Percentiles rank a stretch among this genome's conserved stretches.
Conservation (phyloP, 1,140 invertebrate genomes). For the Rhyacophila brunnea region DNA sequence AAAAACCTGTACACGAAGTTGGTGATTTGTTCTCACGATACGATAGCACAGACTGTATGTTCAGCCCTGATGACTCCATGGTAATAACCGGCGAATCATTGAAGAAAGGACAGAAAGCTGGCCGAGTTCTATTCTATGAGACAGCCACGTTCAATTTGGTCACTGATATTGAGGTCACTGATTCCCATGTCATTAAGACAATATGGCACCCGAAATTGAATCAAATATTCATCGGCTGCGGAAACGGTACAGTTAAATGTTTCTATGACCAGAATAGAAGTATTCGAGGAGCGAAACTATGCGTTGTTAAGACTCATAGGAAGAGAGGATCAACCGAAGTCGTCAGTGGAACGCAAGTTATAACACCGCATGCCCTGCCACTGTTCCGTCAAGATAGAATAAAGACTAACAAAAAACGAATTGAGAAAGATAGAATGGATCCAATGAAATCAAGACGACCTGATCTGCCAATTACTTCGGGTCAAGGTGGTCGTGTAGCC, state of each 20-base stretch:
- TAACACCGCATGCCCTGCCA: slow-evolving; percentile 94
- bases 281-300: slow-evolving; percentile 87
- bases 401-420: slow-evolving; percentile 84
- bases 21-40: slow-evolving; percentile 80
- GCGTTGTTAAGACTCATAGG: slow-evolving; percentile 77
- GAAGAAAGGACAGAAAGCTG: slow-evolving; percentile 65
- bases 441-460: slow-evolving; percentile 89
- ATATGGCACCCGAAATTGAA: slow-evolving; percentile 97
- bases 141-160: slow-evolving; percentile 75
- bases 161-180: slow-evolving; percentile 70
- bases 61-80: slow-evolving; percentile 91
- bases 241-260: slow-evolving; percentile 87
- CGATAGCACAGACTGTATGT: slow-evolving; percentile 88
- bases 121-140: slow-evolving; percentile 82
- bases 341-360: slow-evolving; percentile 89
- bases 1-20: slow-evolving; percentile 70
- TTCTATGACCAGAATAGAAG: slow-evolving; percentile 88
- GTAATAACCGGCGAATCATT: slow-evolving; percentile 87
- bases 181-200: slow-evolving; percentile 84
- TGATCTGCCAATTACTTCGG: slow-evolving; percentile 94
- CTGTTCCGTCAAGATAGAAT: slow-evolving; percentile 92
- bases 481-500: slow-evolving; percentile 89
- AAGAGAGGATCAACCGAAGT: slow-evolving; percentile 83
- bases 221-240: slow-evolving; percentile 91
- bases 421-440: slow-evolving; percentile 90